Evolutionary conservation across 2,113 vertebrate species (phyloP), one percentile per base, ranked within the genome.

Genomic region (Esox niger): DNA sequence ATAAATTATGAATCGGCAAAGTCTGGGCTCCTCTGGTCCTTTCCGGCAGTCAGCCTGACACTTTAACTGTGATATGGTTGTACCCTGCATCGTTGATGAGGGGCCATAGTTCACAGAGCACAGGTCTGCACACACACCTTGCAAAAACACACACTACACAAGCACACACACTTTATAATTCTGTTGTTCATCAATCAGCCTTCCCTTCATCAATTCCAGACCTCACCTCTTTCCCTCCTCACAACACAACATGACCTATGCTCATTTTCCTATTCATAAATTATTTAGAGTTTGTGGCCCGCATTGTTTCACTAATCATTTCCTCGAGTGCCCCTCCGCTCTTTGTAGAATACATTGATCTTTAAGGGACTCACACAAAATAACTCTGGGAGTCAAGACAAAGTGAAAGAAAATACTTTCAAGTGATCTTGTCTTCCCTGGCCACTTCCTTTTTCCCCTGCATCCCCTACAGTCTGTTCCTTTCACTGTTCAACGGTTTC

Each of bases 1-100:
- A 87, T 88, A 78, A 83, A 88, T 88, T 79, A 88, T 86, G 71
- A 85, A 89, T 88, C 71, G 75, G 80, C 76, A 71, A 75, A 65
- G 65, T 69, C 49, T 79, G 11, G 29, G 11, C 23, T 69, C 74
- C 32, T 77, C 69, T 70, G 60, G 57, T 62, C 38, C 64, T 75
- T 60, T 59, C 62, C 46, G 1, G 33, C 73, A 71, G 68, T 65
- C 57, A 71, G 58, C 54, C 76, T 29, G 64, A 25, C 60, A 35
- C 52, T 57, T 64, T 49, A 73, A 79, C 27, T 60, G 68, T 70
- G 71, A 68, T 13, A 55, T 57, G 67, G 65, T 52, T 54, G 58
- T 79, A 76, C 62, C 59, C 52, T 83, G 70, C 72, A 77, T 74
- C 65, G 75, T 33, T 32, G 29, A 76, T 62, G 17, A 79, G 49